Base-by-base conservation (phyloP, 2,888 invertebrate genomes). In the Plagodis dolabraria region DNA sequence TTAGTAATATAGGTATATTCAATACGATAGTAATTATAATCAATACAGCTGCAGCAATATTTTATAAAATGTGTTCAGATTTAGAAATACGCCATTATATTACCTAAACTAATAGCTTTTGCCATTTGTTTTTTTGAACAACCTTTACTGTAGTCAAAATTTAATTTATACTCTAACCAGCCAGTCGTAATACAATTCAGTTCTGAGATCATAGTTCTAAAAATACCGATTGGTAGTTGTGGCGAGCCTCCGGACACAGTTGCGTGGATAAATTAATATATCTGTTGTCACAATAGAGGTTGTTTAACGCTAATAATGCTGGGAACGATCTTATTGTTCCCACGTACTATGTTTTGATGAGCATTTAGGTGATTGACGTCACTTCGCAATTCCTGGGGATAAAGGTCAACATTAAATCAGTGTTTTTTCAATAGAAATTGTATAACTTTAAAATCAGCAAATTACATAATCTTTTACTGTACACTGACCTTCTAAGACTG, bases 151-250 rank as follows among this genome's bases (percentile, higher is more conserved):
- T 22, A 22, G 22, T 22, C 22, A 1, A 22, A 22, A 22, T 22
- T n/a, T 22, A 22, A 22, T 22, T 22, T 22, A 22, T 22, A 22
- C 22, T 22, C 22, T 22, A 22, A 22, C 22, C 22, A 22, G 22
- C 11, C 46, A 33, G 7, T 46, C 33, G 12, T 10, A 6, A 33
- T 46, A 12, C 7, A 57, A 60, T 64, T 62, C 66, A 46, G n/a
- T 42, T 57, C 55, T 66, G 68, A 62, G 61, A 62, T 65, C 64
- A 62, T 33, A 42, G 33, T n/a, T 57, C 64, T 66, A 67, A 58
- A 67, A 64, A 67, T 67, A 67, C 43, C 5, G 35, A 22, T 53
- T 55, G 50, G 48, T 47, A 45, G 45, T 59, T 47, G 54, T 52
- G 56, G 46, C 56, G 53, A 51, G 60, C 60, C 57, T 60, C 49